Conservation (phyloP, 2,797 vertebrate genomes). For the Hephaestus fuliginosus region DNA sequence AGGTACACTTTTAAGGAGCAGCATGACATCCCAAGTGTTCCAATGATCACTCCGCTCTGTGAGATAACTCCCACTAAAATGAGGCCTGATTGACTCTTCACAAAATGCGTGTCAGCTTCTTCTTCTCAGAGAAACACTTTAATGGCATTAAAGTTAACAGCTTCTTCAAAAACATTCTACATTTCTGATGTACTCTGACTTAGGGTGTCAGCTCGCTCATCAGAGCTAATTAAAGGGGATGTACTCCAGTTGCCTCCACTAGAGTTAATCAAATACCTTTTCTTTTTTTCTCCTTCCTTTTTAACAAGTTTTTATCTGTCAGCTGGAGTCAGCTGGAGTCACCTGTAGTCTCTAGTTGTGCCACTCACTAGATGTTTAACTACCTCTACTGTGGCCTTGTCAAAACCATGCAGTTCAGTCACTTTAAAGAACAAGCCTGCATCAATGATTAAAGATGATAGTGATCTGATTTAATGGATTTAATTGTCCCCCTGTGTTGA, state of each 20-base stretch:
- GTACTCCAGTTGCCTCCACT: neutral
- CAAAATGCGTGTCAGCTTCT: constrained; percentile 22
- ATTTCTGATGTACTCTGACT: constrained; percentile 9
- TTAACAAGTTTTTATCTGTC: neutral
- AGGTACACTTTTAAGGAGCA: constrained; percentile 4
- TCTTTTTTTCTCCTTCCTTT: neutral
- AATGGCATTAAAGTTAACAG: constrained; percentile 34
- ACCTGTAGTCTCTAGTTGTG: neutral
- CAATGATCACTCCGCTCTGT: constrained; percentile 10
- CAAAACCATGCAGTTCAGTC: neutral
- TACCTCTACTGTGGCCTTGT: no score
- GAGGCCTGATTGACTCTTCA: constrained; percentile 38
- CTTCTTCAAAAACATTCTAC: constrained; percentile 22
- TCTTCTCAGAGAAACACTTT: constrained; percentile 43
- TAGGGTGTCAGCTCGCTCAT: neutral
- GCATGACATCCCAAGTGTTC: constrained; percentile 24
- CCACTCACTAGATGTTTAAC: neutral
- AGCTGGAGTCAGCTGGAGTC: constrained; percentile 13
- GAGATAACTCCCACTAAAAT: constrained; percentile 28
- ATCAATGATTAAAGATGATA: neutral
- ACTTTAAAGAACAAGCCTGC: neutral
- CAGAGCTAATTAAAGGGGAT: constrained; percentile 1
- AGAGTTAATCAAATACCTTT: neutral
- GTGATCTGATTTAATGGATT: neutral
- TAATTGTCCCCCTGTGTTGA: neutral